Base-by-base conservation (phyloP, 2,888 invertebrate species). In the Boloria euphrosyne region DNA sequence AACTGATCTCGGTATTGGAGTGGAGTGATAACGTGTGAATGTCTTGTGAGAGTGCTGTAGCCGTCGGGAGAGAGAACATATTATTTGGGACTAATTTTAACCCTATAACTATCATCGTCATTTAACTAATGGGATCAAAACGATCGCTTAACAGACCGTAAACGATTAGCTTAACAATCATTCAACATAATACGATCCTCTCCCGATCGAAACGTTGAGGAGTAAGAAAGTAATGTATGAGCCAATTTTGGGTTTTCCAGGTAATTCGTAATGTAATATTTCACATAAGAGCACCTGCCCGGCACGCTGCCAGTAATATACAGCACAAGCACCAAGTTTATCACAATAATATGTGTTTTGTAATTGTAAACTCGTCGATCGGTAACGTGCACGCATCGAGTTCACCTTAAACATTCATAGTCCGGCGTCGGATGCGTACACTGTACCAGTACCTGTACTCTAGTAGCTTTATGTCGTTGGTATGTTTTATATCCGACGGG, bases 251-350 rank as follows among this genome's bases (percentile, higher is more conserved):
- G 77, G 83, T 86, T 82, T 84, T 83, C 80, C 89, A 90, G 90
- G 90, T 90, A 90, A 89, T 82, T 83, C 81, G 82, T 84, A 84
- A 80, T 81, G 84, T 88, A 87, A 88, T 90, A 86, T 89, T 89
- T 89, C 87, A 90, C 89, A 86, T 90, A 90, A 84, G 77, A 86
- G 92, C 92, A 92, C 92, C 86, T 91, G 91, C 91, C 90, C 90
- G 92, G 91, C 92, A 92, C 92, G 92, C 92, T 81, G 92, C 92
- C 92, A 92, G 92, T 92, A 91, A 84, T 84, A 82, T 85, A 82
- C 83, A 89, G 92, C 92, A 92, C 92, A 88, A 88, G 92, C 92
- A 92, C 92, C 88, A 89, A 87, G 81, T 92, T 91, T 92, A 89
- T 89, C 89, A 91, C 89, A 83, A 88, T 90, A 83, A 87, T 90